These are phyloP conservation scores for Acanthosoma haemorrhoidale DNA, from an alignment of 2,888 invertebrate genomes.

Conservation along the genomic window DNA sequence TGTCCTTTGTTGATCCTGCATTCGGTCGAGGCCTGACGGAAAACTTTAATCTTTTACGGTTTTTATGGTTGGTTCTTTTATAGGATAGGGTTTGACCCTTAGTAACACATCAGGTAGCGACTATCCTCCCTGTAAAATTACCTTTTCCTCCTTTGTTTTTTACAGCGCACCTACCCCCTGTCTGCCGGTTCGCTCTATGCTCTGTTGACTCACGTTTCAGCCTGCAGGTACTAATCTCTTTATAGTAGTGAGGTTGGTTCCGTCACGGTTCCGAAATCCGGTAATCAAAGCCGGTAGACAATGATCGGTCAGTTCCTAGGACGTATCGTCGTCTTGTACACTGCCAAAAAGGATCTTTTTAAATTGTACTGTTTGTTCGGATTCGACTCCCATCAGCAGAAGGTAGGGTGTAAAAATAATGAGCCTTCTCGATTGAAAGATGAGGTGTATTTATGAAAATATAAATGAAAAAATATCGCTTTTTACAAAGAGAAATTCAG, in stretches of 20 bases:
- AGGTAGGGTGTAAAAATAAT: too few relatives aligned
- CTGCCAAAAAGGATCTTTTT: too few relatives aligned
- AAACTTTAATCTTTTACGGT: slow-evolving; percentile 7
- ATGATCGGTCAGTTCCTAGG: too few relatives aligned
- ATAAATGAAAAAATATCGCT: too few relatives aligned
- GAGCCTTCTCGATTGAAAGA: too few relatives aligned
- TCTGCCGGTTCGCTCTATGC: background rate
- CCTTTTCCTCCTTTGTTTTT: background rate
- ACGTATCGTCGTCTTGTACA: too few relatives aligned
- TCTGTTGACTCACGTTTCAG: slow-evolving; percentile 5
- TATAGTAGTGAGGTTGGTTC: background rate
- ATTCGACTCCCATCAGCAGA: too few relatives aligned
- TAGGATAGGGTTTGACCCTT: background rate
- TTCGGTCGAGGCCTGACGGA: background rate
- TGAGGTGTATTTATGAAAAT: too few relatives aligned
- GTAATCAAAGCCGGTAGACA: background rate
- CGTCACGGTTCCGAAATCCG: background rate
- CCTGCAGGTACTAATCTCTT: background rate
- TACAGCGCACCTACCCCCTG: background rate
- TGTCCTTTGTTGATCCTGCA: background rate
- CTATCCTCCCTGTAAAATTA: background rate
- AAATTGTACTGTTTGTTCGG: too few relatives aligned
- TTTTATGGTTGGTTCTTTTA: background rate
- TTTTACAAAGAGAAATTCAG: too few relatives aligned
- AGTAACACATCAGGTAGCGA: background rate